These are phyloP conservation scores for Anser cygnoides DNA, from an alignment of 2,113 vertebrate genomes.

Conservation along the genomic window DNA sequence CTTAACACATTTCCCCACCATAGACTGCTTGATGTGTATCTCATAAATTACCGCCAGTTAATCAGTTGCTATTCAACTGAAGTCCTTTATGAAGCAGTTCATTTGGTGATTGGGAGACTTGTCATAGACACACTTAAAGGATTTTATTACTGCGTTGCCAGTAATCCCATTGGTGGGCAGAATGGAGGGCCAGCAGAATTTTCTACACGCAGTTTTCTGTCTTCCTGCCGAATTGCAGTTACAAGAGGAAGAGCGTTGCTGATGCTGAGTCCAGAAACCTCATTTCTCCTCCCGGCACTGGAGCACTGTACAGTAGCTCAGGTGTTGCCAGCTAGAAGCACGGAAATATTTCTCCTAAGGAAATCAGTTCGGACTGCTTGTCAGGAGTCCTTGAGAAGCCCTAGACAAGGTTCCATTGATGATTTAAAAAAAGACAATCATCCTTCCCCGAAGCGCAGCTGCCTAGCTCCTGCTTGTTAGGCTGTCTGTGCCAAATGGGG, in stretches of 20 bases:
- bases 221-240: rapidly evolving
- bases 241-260: rapidly evolving
- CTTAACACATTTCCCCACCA: neutral
- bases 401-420: neutral
- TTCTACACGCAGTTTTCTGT: neutral
- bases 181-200: neutral
- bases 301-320: rapidly evolving
- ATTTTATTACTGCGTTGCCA: neutral
- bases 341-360: neutral
- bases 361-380: neutral
- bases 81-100: neutral
- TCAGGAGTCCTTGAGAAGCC: rapidly evolving
- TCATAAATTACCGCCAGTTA: neutral
- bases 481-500: rapidly evolving
- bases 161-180: rapidly evolving
- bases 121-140: rapidly evolving
- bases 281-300: neutral
- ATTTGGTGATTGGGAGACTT: neutral
- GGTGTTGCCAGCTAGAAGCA: neutral
- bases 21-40: neutral
- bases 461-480: rapidly evolving
- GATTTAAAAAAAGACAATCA: rapidly evolving
- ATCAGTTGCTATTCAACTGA: neutral
- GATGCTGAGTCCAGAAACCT: neutral
- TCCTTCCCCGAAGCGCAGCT: rapidly evolving